phyloP scores from a whole-genome alignment of 2,888 invertebrate genomes.

The Slavum lentiscoides region DNA sequence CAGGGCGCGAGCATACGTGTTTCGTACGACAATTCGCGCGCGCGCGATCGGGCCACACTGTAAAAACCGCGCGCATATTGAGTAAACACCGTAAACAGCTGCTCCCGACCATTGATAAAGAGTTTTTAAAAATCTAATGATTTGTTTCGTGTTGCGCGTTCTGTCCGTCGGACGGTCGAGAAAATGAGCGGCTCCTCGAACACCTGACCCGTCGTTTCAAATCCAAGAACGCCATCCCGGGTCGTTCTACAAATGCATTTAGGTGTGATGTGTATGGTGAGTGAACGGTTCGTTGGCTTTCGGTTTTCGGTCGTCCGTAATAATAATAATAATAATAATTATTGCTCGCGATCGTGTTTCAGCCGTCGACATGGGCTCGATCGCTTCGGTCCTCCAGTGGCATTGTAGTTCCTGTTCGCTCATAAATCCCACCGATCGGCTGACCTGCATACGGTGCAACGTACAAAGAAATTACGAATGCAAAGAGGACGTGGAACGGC shows the following conservation, averaged over 20 bases:
- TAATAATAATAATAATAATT: neutral
- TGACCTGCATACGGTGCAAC: conserved; percentile 83
- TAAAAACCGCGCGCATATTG: conserved; percentile 17
- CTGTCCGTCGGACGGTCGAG: conserved; percentile 10
- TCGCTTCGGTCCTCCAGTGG: conserved; percentile 92
- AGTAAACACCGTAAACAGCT: conserved; percentile 38
- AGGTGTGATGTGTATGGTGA: conserved; percentile 34
- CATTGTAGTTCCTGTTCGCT: conserved; percentile 85
- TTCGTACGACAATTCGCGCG: neutral
- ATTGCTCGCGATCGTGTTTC: neutral
- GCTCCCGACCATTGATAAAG: neutral
- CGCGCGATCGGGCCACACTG: conserved; percentile 8
- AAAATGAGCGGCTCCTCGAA: neutral
- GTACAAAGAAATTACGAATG: conserved; percentile 57
- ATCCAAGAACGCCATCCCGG: neutral
- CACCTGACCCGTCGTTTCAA: neutral
- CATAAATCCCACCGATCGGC: conserved; percentile 85
- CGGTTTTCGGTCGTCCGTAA: neutral
- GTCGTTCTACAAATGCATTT: conserved; percentile 38
- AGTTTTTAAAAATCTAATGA: conserved; percentile 34
- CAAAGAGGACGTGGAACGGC: conserved; percentile 64
- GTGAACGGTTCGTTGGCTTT: neutral
- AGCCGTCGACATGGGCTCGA: conserved; percentile 74
- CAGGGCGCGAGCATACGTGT: too few relatives aligned
- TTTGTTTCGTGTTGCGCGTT: conserved; percentile 1